phyloP scores from a whole-genome alignment of 2,797 vertebrate genomes.

The Borostomias antarcticus region DNA sequence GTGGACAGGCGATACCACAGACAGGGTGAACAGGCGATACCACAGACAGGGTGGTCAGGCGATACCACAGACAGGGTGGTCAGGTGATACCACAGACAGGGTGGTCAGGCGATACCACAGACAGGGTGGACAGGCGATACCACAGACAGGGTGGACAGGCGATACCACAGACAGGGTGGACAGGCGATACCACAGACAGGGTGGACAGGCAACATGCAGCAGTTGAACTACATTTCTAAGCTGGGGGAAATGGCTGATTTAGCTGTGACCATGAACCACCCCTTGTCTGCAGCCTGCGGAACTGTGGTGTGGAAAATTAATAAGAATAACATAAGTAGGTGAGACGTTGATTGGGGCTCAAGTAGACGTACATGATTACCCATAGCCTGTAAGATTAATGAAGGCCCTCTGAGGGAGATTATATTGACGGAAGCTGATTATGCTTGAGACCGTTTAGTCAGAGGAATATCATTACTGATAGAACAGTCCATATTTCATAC shows the following conservation, averaged over 20 bases:
- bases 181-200: no score
- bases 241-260: slow-evolving; percentile 16
- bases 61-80: no score
- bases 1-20: no score
- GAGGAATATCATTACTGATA: slow-evolving; percentile 76
- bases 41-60: no score
- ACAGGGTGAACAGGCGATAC: no score
- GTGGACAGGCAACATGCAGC: slow-evolving; percentile 18
- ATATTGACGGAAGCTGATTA: slow-evolving; percentile 87
- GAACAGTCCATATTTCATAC: slow-evolving; percentile 84
- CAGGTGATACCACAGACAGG: no score
- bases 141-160: no score
- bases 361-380: slow-evolving; percentile 89
- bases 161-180: no score
- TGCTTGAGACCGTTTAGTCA: slow-evolving; percentile 83
- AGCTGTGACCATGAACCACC: slow-evolving; percentile 26
- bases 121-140: no score
- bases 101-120: no score
- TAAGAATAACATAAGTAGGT: slow-evolving; percentile 88
- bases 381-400: slow-evolving; percentile 89
- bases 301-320: slow-evolving; percentile 84
- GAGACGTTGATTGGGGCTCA: slow-evolving; percentile 78
- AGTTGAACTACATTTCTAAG: slow-evolving; percentile 21
- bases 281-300: slow-evolving; percentile 67
- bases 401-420: slow-evolving; percentile 85